Evolutionary conservation across 2,113 vertebrate species (phyloP).

Genomic region (Prinia subflava): DNA sequence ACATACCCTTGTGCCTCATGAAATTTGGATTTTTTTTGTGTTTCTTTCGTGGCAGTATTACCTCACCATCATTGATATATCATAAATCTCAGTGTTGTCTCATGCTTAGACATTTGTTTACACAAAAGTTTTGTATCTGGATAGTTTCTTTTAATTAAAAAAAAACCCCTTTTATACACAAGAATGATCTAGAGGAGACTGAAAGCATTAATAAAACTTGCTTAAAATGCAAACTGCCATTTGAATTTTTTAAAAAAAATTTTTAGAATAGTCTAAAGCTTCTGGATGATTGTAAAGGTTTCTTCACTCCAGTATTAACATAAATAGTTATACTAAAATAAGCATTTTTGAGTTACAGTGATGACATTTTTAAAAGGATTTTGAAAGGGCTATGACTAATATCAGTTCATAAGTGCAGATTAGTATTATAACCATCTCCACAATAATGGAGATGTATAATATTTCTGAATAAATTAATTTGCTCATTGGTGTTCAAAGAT

Average conservation of each 20-base stretch:
- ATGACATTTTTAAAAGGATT: background rate
- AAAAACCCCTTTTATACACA: background rate
- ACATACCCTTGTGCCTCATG: background rate
- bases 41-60: background rate
- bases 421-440: background rate
- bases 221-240: background rate
- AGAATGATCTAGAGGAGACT: background rate
- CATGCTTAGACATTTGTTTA: background rate
- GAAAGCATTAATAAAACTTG: background rate
- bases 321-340: background rate
- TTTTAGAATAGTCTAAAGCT: background rate
- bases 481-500: background rate
- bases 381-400: background rate
- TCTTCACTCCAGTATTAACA: background rate
- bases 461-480: slow-evolving; percentile 18
- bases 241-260: background rate
- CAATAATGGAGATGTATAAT: background rate
- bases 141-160: background rate
- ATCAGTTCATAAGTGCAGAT: background rate
- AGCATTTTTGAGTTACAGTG: background rate
- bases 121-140: background rate
- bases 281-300: background rate
- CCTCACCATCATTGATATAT: background rate
- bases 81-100: background rate
- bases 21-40: background rate